Percentiles rank a stretch among this genome's conserved stretches.
Evolutionary conservation across 2,113 vertebrate species (phyloP).

Genomic region (Dasyurus viverrinus): DNA sequence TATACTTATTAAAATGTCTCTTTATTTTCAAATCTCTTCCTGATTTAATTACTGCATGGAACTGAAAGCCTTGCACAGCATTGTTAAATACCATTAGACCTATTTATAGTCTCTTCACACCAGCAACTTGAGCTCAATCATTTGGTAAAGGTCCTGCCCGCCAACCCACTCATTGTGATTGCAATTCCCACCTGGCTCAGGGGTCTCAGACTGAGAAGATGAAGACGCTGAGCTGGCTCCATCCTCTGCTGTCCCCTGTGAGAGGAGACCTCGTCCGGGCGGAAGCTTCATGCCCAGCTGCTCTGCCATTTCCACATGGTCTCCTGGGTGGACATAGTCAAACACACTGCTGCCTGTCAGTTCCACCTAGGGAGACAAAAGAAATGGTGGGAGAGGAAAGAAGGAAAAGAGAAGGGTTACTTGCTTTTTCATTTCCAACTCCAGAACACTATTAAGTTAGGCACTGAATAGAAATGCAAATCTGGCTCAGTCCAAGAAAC

Average conservation of each 20-base stretch:
- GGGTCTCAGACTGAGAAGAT: constrained; percentile 97
- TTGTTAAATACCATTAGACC: constrained; percentile 86
- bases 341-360: constrained; percentile 99
- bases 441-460: constrained; percentile 45
- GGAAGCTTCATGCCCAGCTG: constrained; percentile 99
- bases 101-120: constrained; percentile 87
- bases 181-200: constrained; percentile 96
- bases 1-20: constrained; percentile 90
- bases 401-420: constrained; percentile 66
- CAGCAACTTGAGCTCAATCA: constrained; percentile 82
- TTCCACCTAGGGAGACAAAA: constrained; percentile 90
- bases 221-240: constrained; percentile 97
- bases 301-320: constrained; percentile 99
- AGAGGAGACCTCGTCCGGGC: constrained; percentile 94
- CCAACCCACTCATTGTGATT: constrained; percentile 80
- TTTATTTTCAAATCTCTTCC: constrained; percentile 88
- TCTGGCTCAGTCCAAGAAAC: background rate
- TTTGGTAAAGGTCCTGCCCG: constrained; percentile 85
- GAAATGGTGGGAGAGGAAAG: constrained; percentile 15
- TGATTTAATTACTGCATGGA: constrained; percentile 88
- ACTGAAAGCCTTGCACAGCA: constrained; percentile 83
- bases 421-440: constrained; percentile 62
- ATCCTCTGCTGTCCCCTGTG: constrained; percentile 93
- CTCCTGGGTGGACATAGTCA: constrained; percentile 98
- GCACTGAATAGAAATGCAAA: constrained; percentile 49